Conservation (phyloP, 2,888 invertebrate species). For the Synanthedon formicaeformis region DNA sequence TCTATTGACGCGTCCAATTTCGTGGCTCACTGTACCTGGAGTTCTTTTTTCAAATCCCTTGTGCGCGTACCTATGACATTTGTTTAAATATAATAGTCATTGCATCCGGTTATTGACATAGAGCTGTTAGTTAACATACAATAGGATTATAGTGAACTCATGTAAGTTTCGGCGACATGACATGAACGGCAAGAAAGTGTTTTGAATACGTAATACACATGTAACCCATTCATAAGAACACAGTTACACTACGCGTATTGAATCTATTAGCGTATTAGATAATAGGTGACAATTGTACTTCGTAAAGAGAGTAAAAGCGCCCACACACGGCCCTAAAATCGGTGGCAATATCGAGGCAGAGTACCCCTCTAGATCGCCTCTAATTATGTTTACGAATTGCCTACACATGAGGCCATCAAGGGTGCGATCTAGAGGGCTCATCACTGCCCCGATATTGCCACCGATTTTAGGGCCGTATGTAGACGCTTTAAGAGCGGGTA, state of each 20-base stretch:
- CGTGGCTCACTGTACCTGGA: too few relatives aligned
- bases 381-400: too few relatives aligned
- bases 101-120: neutral
- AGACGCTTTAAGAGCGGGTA: too few relatives aligned
- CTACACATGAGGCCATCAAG: too few relatives aligned
- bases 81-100: neutral
- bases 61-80: neutral
- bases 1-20: too few relatives aligned
- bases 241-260: slow-evolving; percentile 20
- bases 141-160: slow-evolving; percentile 1
- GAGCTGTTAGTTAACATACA: slow-evolving; percentile 1
- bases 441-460: too few relatives aligned
- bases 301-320: neutral
- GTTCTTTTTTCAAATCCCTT: neutral
- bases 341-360: too few relatives aligned
- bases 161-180: slow-evolving; percentile 5
- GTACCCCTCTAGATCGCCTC: too few relatives aligned
- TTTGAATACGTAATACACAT: slow-evolving; percentile 6
- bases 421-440: too few relatives aligned
- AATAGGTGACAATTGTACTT: slow-evolving; percentile 1
- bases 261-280: slow-evolving; percentile 14
- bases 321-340: too few relatives aligned
- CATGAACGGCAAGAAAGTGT: slow-evolving; percentile 5
- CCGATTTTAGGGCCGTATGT: too few relatives aligned
- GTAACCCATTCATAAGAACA: slow-evolving; percentile 21